Conservation (phyloP, 2,888 invertebrate species). For the Microplitis manilae region DNA sequence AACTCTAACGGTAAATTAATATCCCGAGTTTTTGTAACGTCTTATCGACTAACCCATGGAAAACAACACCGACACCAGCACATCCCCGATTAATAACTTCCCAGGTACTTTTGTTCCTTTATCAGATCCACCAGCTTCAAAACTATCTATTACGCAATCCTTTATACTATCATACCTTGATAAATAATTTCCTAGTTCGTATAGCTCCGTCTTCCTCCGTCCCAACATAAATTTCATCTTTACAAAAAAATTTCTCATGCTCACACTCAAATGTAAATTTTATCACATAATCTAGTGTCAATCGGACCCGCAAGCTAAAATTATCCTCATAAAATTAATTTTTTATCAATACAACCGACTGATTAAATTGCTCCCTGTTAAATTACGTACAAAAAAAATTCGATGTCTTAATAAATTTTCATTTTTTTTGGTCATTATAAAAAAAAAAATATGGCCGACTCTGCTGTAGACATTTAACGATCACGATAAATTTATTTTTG, state of each 20-base stretch:
- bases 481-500: too few species aligned
- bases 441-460: too few species aligned
- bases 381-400: too few species aligned
- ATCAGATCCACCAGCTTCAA: constrained; percentile 56
- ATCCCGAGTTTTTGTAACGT: constrained; percentile 54
- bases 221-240: too few species aligned
- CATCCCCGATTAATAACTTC: constrained; percentile 55
- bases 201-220: not conserved
- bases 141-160: constrained; percentile 59
- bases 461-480: too few species aligned
- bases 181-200: too few species aligned
- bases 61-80: constrained; percentile 46
- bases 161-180: constrained; percentile 39
- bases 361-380: not conserved
- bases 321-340: not conserved
- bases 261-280: not conserved
- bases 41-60: constrained; percentile 41
- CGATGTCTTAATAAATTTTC: not conserved
- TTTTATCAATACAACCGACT: not conserved
- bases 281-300: not conserved
- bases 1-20: constrained; percentile 53
- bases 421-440: too few species aligned
- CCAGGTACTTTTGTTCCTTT: constrained; percentile 53
- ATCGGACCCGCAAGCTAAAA: not conserved
- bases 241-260: not conserved